Evolutionary conservation across 2,888 invertebrate species (phyloP), one percentile per base, ranked within the genome.

Genomic region (Coenonympha glycerion): DNA sequence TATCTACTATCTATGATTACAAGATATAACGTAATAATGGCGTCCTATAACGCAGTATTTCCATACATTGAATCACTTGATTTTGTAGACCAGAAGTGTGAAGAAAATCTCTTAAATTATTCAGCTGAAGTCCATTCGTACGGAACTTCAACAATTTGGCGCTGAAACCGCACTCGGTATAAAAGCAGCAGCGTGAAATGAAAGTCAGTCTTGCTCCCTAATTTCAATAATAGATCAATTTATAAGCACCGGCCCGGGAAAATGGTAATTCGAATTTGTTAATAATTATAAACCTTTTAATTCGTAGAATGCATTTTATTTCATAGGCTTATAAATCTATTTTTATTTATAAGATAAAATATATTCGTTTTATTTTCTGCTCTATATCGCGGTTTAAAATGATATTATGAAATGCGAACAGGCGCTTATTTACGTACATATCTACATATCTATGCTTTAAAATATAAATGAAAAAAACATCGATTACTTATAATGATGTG

Each of bases 171-270:
- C 24, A 24, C 22, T 24, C 11, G 18, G 6, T 39, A 15, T 41
- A 28, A 28, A 33, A 15, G 8, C 6, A 16, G 4, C 33, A 33
- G 9, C 16, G 16, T 9, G 33, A 16, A 33, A 33, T 33, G 18
- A 34, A 34, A 34, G n/a, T 6, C 33, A 8, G 9, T 9, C 9
- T 18, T 16, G 8, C 33, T 41, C 26, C 40, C 28, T 48, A 48
- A 52, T 52, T 52, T 52, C 39, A 52, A 44, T 52, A 48, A 52
- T 45, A 44, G 52, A 52, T 45, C 52, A 48, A 52, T 52, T 52
- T 45, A 37, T 52, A 52, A 48, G 48, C 52, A 47, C 47, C 31
- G 37, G 47, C 30, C 42, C 42, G 37, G 31, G 44, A 16, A 26
- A 40, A 40, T 41, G 19, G 41, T 30, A n/a, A 41, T 41, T 24